Conservation (phyloP, 35 echinoderm and acorn worm genomes). For the Hemicentrotus pulcherrimus region DNA sequence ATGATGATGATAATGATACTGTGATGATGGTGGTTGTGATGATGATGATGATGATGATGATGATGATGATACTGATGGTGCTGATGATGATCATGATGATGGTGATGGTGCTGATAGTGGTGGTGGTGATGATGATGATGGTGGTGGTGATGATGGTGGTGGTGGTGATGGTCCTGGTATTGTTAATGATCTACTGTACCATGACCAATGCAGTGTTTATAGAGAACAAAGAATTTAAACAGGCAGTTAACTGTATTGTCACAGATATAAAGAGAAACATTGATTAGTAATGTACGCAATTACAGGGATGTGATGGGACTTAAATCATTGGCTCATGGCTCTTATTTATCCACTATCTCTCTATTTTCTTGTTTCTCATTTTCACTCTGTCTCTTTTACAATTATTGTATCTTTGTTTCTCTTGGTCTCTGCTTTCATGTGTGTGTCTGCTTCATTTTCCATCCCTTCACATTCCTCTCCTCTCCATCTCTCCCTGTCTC, state of each 20-base stretch:
- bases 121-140: conserved; percentile 41
- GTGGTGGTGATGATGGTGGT: conserved; percentile 31
- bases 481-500: background rate
- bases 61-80: conserved; percentile 31
- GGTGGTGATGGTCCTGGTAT: background rate
- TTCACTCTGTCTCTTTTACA: too few species aligned
- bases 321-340: too few species aligned
- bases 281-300: too few species aligned
- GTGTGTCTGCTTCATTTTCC: background rate
- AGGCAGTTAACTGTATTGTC: too few species aligned
- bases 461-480: background rate
- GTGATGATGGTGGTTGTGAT: conserved; percentile 40
- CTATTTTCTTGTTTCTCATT: too few species aligned
- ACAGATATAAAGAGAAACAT: too few species aligned
- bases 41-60: conserved; percentile 44
- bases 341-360: background rate
- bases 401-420: too few species aligned
- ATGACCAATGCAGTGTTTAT: too few species aligned
- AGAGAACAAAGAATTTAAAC: too few species aligned
- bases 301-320: too few species aligned
- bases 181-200: background rate
- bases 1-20: background rate
- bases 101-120: conserved; percentile 1
- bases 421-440: background rate
- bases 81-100: conserved; percentile 40